phyloP scores from a whole-genome alignment of 2,888 invertebrate species.

The Drosophila macrospina region DNA sequence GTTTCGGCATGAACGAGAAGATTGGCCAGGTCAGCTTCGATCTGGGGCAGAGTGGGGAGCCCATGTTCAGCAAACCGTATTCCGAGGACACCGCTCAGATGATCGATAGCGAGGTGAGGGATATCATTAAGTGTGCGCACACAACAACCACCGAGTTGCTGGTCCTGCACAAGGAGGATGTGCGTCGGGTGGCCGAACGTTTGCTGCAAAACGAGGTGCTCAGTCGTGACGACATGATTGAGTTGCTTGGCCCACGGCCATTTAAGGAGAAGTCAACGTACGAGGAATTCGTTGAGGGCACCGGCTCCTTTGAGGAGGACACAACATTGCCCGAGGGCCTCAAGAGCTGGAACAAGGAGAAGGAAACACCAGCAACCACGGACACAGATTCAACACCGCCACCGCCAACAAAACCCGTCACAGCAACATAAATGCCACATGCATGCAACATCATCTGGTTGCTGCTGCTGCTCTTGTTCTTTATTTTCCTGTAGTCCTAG shows the following conservation, averaged over 20 bases:
- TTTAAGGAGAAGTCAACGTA: constrained; percentile 99
- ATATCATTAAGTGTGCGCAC: constrained; percentile 92
- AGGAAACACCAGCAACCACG: constrained; percentile 71
- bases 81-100: constrained; percentile 98
- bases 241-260: constrained; percentile 96
- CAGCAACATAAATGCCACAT: constrained; percentile 58
- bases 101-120: constrained; percentile 96
- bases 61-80: constrained; percentile 97
- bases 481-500: constrained; percentile 48
- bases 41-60: constrained; percentile 96
- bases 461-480: constrained; percentile 12
- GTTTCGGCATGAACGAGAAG: constrained; percentile 99
- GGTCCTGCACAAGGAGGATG: constrained; percentile 92
- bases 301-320: constrained; percentile 98
- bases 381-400: constrained; percentile 54
- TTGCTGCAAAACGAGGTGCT: constrained; percentile 97
- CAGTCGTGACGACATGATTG: constrained; percentile 98
- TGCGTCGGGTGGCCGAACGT: constrained; percentile 94
- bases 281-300: constrained; percentile 99
- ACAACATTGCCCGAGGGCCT: constrained; percentile 97
- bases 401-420: constrained; percentile 73
- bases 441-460: neutral
- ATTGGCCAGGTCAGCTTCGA: constrained; percentile 99
- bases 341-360: constrained; percentile 96
- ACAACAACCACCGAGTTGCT: constrained; percentile 92